Evolutionary conservation across 2,797 vertebrate genomes (phyloP), one percentile per base, ranked within the genome.

Genomic region (Knipowitschia caucasica): DNA sequence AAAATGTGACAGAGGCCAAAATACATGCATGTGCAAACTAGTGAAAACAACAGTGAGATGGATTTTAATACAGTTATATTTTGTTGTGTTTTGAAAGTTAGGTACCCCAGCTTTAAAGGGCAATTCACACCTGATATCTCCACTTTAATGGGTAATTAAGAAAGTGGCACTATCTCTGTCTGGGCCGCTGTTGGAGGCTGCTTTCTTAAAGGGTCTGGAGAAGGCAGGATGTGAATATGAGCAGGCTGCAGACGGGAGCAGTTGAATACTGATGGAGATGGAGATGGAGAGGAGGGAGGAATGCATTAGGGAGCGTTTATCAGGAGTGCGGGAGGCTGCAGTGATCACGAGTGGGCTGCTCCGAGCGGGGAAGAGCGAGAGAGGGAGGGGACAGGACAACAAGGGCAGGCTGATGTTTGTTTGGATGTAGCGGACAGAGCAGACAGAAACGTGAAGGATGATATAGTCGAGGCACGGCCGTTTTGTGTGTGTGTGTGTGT

Each of bases 91-190:
- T n/a, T n/a, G n/a, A n/a, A n/a, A n/a, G n/a, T n/a, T n/a, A n/a
- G n/a, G n/a, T n/a, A n/a, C n/a, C n/a, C n/a, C n/a, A n/a, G n/a
- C n/a, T n/a, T n/a, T n/a, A n/a, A n/a, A n/a, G n/a, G n/a, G n/a
- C n/a, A n/a, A n/a, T n/a, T n/a, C n/a, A n/a, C n/a, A n/a, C n/a
- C n/a, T n/a, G n/a, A n/a, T n/a, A n/a, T n/a, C n/a, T n/a, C n/a
- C n/a, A n/a, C n/a, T n/a, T n/a, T n/a, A 74, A 75, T 59, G 66
- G 81, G 86, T 88, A 83, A 90, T 89, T 85, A 84, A 83, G 71
- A 62, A 80, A 83, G 54, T 73, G 72, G 62, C 67, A 56, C 58
- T 52, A 55, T 68, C 66, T 60, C 56, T 33, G 66, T 29, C 62
- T 62, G 59, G 66, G 1, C 4, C 21, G 36, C 62, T 64, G 62